Base-by-base conservation (phyloP, 2,888 invertebrate species). In the Drepana falcataria region DNA sequence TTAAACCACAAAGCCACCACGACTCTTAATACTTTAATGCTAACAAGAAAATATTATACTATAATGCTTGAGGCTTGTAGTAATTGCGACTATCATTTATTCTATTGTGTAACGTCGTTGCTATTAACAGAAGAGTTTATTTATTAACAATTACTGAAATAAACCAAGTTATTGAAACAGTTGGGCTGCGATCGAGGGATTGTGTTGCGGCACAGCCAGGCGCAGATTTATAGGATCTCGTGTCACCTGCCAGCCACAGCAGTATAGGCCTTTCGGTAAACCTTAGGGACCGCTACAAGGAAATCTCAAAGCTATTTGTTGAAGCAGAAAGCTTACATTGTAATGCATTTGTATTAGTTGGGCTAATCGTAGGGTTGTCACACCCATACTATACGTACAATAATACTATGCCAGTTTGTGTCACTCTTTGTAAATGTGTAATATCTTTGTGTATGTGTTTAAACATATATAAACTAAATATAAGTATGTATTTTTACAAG, bases 221-320 rank as follows among this genome's bases (percentile, higher is more conserved):
- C 63, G 67, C 70, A 83, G 83, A 87, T 87, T 87, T 87, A 87
- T 85, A 79, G 83, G 76, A 73, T 65, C 75, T 73, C 73, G 77
- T 84, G 85, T 85, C 85, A 86, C 85, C 86, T 87, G 86, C 81
- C 84, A 82, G 69, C 82, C 75, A 75, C 81, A 85, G 84, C 83
- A 84, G 81, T 79, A 77, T 60, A 61, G 44, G 75, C 75, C 74
- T 73, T 73, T 75, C 71, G 64, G 75, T 71, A 74, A 73, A 73
- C 74, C 71, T 71, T 69, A 64, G 65, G 56, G 58, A 55, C 53
- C 52, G 49, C 58, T 55, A 54, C 64, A 68, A 60, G 55, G 56
- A 58, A 78, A 69, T 69, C 63, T 67, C 56, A 60, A 65, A 64
- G 66, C 58, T 77, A 70, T 58, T 58, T 47, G 55, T 54, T n/a